These are phyloP conservation scores for Brachionus asplanchnoidis DNA, from an alignment of 1,140 invertebrate genomes.

Conservation along the genomic window DNA sequence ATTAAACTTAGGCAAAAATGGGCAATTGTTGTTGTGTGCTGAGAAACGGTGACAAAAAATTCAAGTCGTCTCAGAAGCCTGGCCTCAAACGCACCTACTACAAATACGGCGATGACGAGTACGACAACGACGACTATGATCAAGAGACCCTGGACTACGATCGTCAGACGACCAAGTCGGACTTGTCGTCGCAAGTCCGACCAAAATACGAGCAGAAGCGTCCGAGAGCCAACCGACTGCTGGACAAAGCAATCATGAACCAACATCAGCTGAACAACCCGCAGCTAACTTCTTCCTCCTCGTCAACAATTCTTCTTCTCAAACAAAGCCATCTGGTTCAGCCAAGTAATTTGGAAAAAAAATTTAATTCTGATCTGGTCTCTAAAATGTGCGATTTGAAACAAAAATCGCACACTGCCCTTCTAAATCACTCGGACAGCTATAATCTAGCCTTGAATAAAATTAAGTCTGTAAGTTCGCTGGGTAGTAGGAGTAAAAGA, in stretches of 20 bases:
- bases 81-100: neutral
- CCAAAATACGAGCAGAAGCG: neutral
- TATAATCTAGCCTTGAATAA: conserved; percentile 12
- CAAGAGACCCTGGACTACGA: neutral
- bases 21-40: conserved; percentile 26
- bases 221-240: neutral
- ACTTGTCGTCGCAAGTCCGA: neutral
- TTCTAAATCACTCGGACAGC: neutral
- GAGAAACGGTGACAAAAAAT: neutral
- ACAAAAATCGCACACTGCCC: neutral
- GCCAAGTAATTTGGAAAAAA: conserved; percentile 35
- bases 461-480: neutral
- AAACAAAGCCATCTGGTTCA: conserved; percentile 31
- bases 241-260: neutral
- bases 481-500: neutral
- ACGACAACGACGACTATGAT: conserved; percentile 10
- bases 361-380: neutral
- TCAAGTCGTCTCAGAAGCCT: neutral
- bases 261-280: neutral
- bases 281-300: neutral
- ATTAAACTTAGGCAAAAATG: neutral
- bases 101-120: conserved; percentile 32
- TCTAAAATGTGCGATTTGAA: neutral
- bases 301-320: conserved; percentile 10
- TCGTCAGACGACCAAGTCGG: conserved; percentile 4